Percentiles rank a stretch among this genome's conserved stretches.
phyloP scores from a whole-genome alignment of 2,797 vertebrate genomes.

The Amazonetta brasiliensis region DNA sequence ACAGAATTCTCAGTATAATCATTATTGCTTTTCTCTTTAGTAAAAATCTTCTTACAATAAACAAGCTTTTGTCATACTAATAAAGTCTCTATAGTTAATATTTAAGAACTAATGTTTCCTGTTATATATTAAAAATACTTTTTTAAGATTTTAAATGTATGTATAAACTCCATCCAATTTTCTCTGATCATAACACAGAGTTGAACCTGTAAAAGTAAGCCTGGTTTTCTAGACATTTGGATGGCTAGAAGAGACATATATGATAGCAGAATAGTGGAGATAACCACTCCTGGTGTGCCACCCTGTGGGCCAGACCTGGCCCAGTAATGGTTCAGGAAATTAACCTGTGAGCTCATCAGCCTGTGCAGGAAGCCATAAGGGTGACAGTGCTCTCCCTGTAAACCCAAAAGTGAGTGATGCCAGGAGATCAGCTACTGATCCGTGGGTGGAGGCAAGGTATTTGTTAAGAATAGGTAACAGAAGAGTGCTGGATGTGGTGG shows the following conservation, averaged over 20 bases:
- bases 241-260: background rate
- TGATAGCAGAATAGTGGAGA: background rate
- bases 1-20: conserved; percentile 40
- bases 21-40: conserved; percentile 26
- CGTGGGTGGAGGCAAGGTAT: background rate
- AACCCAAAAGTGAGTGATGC: background rate
- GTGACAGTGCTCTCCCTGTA: background rate
- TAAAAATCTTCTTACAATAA: conserved; percentile 22
- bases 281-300: background rate
- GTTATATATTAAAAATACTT: background rate
- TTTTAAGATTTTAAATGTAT: conserved; percentile 76
- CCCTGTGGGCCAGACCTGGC: background rate
- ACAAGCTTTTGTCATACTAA: background rate
- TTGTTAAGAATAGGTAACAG: background rate
- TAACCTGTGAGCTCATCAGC: background rate
- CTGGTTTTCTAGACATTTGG: background rate
- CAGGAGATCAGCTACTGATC: background rate
- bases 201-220: conserved; percentile 60
- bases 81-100: conserved; percentile 12
- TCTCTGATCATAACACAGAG: conserved; percentile 86
- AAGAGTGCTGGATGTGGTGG: background rate
- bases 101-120: conserved; percentile 10
- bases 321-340: background rate
- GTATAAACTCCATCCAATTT: conserved; percentile 91
- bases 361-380: background rate